These are phyloP conservation scores for Eclectus roratus DNA, from an alignment of 2,113 vertebrate genomes.

Conservation along the genomic window DNA sequence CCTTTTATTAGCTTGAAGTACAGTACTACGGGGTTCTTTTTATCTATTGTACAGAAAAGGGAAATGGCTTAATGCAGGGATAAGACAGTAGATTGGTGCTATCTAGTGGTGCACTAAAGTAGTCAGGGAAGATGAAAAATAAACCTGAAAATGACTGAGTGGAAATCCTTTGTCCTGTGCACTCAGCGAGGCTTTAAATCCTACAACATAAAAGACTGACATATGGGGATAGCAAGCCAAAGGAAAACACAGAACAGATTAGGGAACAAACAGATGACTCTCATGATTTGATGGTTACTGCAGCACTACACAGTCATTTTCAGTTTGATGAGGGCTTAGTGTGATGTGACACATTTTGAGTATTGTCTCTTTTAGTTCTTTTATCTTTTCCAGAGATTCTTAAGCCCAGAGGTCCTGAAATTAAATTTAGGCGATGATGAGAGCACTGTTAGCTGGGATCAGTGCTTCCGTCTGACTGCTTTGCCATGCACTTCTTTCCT, in stretches of 20 bases:
- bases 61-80: background rate
- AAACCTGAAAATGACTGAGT: constrained; percentile 1
- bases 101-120: constrained; percentile 72
- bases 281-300: background rate
- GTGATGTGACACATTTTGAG: background rate
- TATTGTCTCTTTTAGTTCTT: background rate
- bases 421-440: background rate
- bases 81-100: constrained; percentile 69
- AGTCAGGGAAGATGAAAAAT: constrained; percentile 42
- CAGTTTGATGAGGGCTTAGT: background rate
- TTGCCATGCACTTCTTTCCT: background rate
- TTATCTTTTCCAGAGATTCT: background rate
- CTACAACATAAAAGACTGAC: background rate
- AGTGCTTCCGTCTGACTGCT: background rate
- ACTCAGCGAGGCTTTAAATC: background rate
- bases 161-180: background rate
- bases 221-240: background rate
- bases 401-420: background rate
- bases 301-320: background rate
- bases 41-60: background rate
- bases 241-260: background rate
- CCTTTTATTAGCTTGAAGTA: constrained; percentile 47
- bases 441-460: background rate
- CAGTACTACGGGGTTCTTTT: background rate
- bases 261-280: background rate